A percentile compares a stretch with the other conserved stretches of the same genome.
These are phyloP conservation scores for Oscheius sp. DNA, from an alignment of 2,888 invertebrate genomes.

Conservation along the genomic window DNA sequence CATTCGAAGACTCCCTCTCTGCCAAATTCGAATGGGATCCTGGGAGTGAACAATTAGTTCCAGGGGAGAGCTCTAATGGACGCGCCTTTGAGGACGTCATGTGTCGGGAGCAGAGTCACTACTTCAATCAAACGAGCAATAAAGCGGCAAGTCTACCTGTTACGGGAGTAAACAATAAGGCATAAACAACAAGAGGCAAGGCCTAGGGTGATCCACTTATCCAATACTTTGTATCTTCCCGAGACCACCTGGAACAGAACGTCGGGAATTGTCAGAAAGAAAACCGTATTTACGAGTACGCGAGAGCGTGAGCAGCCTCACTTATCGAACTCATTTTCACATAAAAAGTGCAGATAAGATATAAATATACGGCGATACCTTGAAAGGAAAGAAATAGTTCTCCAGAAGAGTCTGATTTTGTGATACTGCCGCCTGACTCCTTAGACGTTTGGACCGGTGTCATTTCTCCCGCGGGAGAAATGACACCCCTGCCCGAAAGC, in stretches of 20 bases:
- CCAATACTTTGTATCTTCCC: no score
- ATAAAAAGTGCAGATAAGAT: not conserved
- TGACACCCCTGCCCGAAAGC: no score
- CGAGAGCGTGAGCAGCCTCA: not conserved
- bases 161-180: not conserved
- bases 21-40: slow-evolving; percentile 23
- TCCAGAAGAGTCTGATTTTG: no score
- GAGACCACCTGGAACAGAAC: no score
- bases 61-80: slow-evolving; percentile 25
- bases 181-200: not conserved
- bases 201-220: not conserved
- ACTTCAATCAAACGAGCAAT: slow-evolving; percentile 31
- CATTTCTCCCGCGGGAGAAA: no score
- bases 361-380: not conserved
- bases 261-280: not conserved
- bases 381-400: no score
- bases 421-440: no score
- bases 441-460: no score
- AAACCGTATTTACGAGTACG: not conserved
- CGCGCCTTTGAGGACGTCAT: slow-evolving; percentile 32
- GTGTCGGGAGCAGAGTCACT: slow-evolving; percentile 30
- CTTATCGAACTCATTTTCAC: not conserved
- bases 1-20: slow-evolving; percentile 1
- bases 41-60: slow-evolving; percentile 29
- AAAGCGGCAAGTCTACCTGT: not conserved